These are phyloP conservation scores for Psittacula derbiana DNA, from an alignment of 2,797 vertebrate genomes.

Conservation along the genomic window DNA sequence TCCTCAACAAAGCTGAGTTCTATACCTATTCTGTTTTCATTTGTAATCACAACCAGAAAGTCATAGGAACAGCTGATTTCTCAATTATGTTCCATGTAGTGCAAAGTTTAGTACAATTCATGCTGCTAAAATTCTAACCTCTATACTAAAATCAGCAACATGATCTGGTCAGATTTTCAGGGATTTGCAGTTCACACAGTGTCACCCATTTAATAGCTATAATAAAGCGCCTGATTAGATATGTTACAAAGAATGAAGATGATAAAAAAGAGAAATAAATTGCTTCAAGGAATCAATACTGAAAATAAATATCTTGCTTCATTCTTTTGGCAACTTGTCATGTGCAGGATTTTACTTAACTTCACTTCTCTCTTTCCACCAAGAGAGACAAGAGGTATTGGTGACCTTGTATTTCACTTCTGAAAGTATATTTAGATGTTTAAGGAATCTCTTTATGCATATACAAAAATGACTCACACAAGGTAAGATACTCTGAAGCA, in stretches of 20 bases:
- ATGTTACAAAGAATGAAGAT: neutral
- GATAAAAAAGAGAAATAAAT: neutral
- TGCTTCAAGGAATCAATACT: neutral
- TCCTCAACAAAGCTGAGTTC: neutral
- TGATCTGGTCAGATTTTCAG: neutral
- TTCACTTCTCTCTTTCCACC: neutral
- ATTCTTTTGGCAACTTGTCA: neutral
- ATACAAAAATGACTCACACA: neutral
- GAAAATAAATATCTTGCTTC: neutral
- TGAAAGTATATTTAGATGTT: neutral
- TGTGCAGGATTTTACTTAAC: neutral
- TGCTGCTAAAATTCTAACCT: neutral
- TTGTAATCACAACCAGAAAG: neutral
- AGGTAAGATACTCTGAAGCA: neutral
- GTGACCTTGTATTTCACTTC: neutral
- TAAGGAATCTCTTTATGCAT: neutral
- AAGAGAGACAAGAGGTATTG: neutral
- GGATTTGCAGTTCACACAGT: constrained; percentile 6
- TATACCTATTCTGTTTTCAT: neutral
- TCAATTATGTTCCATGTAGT: neutral
- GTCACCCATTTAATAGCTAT: neutral
- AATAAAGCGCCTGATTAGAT: neutral
- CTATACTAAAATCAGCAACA: constrained; percentile 34
- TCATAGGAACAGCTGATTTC: neutral
- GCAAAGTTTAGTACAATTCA: neutral